phyloP scores from a whole-genome alignment of 2,797 vertebrate species.

The Uromys caudimaculatus region DNA sequence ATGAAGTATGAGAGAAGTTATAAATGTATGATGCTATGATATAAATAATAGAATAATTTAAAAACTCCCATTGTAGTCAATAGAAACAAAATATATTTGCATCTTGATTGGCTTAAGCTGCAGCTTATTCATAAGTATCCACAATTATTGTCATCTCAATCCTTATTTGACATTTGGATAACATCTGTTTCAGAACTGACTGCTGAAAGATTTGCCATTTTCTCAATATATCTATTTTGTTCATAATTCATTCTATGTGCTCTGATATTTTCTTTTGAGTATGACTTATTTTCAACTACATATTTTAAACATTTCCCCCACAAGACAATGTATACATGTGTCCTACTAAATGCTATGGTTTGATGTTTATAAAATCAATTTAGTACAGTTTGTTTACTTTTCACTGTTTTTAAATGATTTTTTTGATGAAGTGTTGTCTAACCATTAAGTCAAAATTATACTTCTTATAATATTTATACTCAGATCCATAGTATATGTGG shows the following conservation, averaged over 20 bases:
- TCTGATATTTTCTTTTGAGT: background rate
- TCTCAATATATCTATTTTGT: background rate
- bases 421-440: background rate
- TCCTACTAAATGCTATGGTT: background rate
- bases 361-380: background rate
- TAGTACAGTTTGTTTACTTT: background rate
- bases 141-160: background rate
- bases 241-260: background rate
- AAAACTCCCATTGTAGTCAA: background rate
- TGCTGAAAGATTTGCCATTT: background rate
- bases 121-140: background rate
- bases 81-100: background rate
- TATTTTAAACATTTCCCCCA: background rate
- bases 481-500: background rate
- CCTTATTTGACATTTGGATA: background rate
- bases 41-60: background rate
- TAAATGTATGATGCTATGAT: background rate
- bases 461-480: background rate
- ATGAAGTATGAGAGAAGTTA: background rate
- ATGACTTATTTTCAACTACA: background rate
- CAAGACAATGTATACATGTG: background rate
- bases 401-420: background rate
- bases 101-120: background rate
- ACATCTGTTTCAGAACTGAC: background rate
- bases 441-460: background rate